phyloP scores from a whole-genome alignment of 2,113 vertebrate species.

The Heptranchias perlo region DNA sequence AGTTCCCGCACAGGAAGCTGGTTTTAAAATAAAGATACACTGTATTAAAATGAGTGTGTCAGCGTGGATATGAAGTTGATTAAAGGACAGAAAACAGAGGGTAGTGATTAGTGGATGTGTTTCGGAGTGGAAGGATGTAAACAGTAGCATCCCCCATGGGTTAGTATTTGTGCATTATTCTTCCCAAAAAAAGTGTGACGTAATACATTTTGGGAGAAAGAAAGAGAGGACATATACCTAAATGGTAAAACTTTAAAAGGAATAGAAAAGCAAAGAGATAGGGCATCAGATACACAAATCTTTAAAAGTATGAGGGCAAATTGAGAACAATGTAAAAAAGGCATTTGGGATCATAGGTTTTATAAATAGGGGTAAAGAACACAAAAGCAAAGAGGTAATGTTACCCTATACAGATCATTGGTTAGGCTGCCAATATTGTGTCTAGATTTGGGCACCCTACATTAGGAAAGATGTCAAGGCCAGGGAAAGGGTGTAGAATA shows the following conservation, averaged over 20 bases:
- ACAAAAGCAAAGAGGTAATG: too few relatives aligned
- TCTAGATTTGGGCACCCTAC: not conserved
- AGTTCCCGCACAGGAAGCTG: not conserved
- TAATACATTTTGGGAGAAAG: not conserved
- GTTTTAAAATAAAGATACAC: not conserved
- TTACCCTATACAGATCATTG: too few relatives aligned
- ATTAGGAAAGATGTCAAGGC: not conserved
- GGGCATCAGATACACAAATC: not conserved
- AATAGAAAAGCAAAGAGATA: not conserved
- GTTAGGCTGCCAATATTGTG: not conserved
- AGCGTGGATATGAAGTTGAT: not conserved
- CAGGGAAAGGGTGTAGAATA: not conserved
- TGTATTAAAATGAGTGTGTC: not conserved
- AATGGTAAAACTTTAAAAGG: not conserved
- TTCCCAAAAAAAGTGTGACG: not conserved
- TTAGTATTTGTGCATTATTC: not conserved
- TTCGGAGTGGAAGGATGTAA: not conserved
- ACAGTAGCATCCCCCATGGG: not conserved
- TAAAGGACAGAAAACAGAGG: not conserved
- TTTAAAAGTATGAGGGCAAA: not conserved
- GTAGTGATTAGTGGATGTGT: not conserved
- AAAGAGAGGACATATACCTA: not conserved
- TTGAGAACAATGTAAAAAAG: not conserved
- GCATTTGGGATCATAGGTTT: not conserved
- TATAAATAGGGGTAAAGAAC: not conserved